These are phyloP conservation scores for Saturnia pavonia DNA, from an alignment of 2,888 invertebrate species.

Conservation along the genomic window DNA sequence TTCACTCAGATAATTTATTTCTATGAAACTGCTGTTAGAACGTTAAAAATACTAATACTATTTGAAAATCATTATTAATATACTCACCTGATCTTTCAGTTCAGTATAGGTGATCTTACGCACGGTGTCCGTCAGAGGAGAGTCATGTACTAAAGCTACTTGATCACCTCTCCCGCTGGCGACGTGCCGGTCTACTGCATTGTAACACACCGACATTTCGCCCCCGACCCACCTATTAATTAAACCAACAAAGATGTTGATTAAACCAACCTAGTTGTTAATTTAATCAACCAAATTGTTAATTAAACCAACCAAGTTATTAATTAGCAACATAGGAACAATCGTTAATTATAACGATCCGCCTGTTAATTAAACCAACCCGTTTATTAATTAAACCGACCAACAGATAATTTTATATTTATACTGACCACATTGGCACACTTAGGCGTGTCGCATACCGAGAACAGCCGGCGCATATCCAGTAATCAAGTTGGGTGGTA, in stretches of 20 bases:
- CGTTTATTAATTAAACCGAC: too few relatives aligned
- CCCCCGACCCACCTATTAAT: constrained; percentile 91
- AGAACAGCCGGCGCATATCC: too few relatives aligned
- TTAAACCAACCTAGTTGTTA: background rate
- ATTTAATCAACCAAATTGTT: background rate
- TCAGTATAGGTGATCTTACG: constrained; percentile 91
- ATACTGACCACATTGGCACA: too few relatives aligned
- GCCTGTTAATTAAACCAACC: background rate
- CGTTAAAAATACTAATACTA: too few relatives aligned
- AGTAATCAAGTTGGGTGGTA: too few relatives aligned
- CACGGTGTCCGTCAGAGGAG: constrained; percentile 90
- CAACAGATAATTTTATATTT: too few relatives aligned
- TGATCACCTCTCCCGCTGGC: constrained; percentile 88
- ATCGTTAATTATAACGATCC: too few relatives aligned
- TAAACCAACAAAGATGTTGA: background rate
- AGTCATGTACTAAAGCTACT: constrained; percentile 94
- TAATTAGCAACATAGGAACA: too few relatives aligned
- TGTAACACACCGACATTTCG: constrained; percentile 95
- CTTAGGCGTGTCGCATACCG: too few relatives aligned
- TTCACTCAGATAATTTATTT: too few relatives aligned
- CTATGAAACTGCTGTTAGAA: too few relatives aligned
- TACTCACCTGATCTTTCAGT: constrained; percentile 87
- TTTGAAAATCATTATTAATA: too few relatives aligned
- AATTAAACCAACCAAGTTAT: background rate
- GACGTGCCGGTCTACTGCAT: constrained; percentile 95